Evolutionary conservation across 2,888 invertebrate genomes (phyloP), one percentile per base, ranked within the genome.

Genomic region (Phengaris alcon): DNA sequence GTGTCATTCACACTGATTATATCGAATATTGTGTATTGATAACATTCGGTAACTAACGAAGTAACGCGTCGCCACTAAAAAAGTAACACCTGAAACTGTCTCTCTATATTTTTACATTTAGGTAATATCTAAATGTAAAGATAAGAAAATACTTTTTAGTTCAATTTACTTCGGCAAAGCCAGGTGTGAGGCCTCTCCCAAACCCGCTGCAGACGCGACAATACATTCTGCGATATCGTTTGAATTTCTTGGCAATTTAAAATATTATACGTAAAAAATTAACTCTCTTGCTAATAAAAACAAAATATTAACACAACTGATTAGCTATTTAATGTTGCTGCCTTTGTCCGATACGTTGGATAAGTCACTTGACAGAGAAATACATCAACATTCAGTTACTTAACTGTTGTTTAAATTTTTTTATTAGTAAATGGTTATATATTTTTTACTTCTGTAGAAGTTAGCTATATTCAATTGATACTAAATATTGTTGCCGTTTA

Each of bases 171-270:
- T 15, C 22, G 59, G 22, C 22, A 8, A 22, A 57, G 2, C 35
- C 64, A 35, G 64, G 64, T 35, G 22, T 64, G 64, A 35, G 35
- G 64, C 35, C 64, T 64, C 35, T 35, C 64, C 10, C 35, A 35
- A 64, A 13, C 64, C 35, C 64, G 64, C 59, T 64, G 64, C 35
- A 64, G 64, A 64, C 64, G 64, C 64, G 35, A 64, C 64, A 64
- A 64, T 64, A 64, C 64, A 35, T 64, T 52, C 8, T 12, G 52
- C 9, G 7, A 52, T 52, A 52, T 59, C 35, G 35, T 35, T 35
- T 64, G 13, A 64, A 64, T 44, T 44, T 64, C 64, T 35, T 12
- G 35, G 35, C 64, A 64, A 3, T 12, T 64, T 64, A 64, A 64
- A 64, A 10, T 35, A 3, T 64, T 59, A 59, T 59, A 15, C 3